Base-by-base conservation (phyloP, 1,140 invertebrate genomes). In the Drosophila eugracilis region DNA sequence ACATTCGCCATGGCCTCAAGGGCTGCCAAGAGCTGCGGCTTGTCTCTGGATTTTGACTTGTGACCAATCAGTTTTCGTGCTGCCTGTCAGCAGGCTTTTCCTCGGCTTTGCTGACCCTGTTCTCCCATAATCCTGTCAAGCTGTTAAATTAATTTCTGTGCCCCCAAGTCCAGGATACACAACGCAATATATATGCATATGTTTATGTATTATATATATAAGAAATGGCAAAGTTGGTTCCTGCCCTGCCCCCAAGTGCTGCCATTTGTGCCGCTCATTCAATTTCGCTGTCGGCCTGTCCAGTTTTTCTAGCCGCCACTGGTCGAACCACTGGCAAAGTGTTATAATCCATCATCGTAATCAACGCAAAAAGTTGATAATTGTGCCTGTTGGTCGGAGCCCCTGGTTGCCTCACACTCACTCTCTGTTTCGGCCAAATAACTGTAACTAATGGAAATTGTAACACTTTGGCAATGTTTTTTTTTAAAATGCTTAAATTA, bases 311-410 rank as follows among this genome's bases (percentile, higher is more conserved):
- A 36, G 57, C 49, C 24, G 48, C 39, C 70, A 60, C 39, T 72
- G 67, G 67, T 63, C 26, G 21, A 21, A 42, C 59, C 60, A 65
- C 63, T 66, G 63, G 58, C 57, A 86, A 86, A 88, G 81, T 86
- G 81, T 86, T 88, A 86, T 88, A 86, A 86, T 86, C 81, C 81
- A 86, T 86, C 81, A 86, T 81, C 74, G 81, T 88, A 88, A 86
- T 88, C 81, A 86, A 86, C 78, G 75, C 71, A 65, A 67, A 70
- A 63, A 53, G 55, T 59, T 79, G 65, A 75, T 80, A 80, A 80
- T 80, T 80, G 77, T 72, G 65, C 41, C 52, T 36, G 50, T 48
- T 32, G n/a, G n/a, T n/a, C 30, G 34, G 9, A 22, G 60, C 48
- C 60, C 30, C n/a, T n/a, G 41, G 55, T 44, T 78, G 75, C 72